Evolutionary conservation across 2,113 vertebrate species (phyloP), one percentile per base, ranked within the genome.

Genomic region (Onychostruthus taczanowskii): DNA sequence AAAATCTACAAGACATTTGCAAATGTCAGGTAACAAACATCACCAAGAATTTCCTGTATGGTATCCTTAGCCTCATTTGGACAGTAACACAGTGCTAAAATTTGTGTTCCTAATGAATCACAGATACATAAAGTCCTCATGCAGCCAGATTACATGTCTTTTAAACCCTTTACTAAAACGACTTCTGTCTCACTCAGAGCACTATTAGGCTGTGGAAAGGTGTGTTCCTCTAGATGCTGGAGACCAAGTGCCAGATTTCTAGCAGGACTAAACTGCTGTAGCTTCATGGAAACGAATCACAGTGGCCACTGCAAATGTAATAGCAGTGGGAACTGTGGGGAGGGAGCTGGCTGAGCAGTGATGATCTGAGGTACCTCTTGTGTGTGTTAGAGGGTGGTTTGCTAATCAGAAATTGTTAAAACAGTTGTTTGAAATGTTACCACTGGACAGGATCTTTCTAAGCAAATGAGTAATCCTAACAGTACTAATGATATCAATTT

Each of bases 401-500:
- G 82, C 64, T 93, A 93, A 92, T 88, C 79, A 95, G 92, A 84
- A 94, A 78, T 89, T 89, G 89, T 87, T 95, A 97, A 95, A 96
- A 69, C 70, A 50, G 84, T 96, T 96, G 91, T 93, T 97, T 91
- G 92, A 97, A 96, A 80, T 84, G 79, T 75, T 96, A 82, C 83
- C 76, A 96, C 90, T 85, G 92, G 82, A 94, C 73, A 88, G 78
- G 52, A 94, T 92, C 88, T 92, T 95, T 92, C 86, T 96, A 96
- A 98, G 93, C 87, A 96, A 97, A 96, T 97, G 94, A 97, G 92
- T 96, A 96, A 97, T 97, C 97, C 77, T 44, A 3, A 74, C 89
- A 90, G 68, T 88, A 84, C 92, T 97, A 97, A 98, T 95, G 94
- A 97, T 82, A 92, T 81, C 92, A 96, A 98, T 97, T 97, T 97